Evolutionary conservation across 1,140 invertebrate genomes (phyloP).

Genomic region (Sitodiplosis mosellana): DNA sequence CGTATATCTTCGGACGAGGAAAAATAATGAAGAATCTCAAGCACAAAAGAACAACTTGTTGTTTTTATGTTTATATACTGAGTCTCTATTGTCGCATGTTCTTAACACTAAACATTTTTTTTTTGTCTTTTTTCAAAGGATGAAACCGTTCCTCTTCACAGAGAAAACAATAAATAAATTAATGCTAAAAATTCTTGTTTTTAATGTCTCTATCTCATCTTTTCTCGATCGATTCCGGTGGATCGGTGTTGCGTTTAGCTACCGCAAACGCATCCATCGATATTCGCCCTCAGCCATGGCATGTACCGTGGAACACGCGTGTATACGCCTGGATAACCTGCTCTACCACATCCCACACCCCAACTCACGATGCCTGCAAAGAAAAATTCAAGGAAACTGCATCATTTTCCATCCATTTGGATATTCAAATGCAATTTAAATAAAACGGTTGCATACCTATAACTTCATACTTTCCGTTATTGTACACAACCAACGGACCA

Average conservation of each 20-base stretch:
- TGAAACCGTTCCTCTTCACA: too few species aligned
- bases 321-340: slow-evolving; percentile 30
- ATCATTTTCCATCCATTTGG: too few species aligned
- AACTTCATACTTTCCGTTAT: slow-evolving; percentile 51
- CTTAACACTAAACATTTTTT: neutral
- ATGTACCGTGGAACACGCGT: slow-evolving; percentile 24
- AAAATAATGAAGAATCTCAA: too few species aligned
- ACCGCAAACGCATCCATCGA: slow-evolving; percentile 23
- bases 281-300: slow-evolving; percentile 24
- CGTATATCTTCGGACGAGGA: too few species aligned
- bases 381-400: neutral
- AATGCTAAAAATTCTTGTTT: neutral
- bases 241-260: neutral
- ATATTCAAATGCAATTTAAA: neutral
- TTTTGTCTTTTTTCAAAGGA: neutral
- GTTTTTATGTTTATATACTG: too few species aligned
- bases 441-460: slow-evolving; percentile 34
- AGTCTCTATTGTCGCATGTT: too few species aligned
- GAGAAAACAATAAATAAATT: neutral
- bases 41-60: too few species aligned
- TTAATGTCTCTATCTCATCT: neutral
- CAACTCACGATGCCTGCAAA: slow-evolving; percentile 25
- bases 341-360: slow-evolving; percentile 46
- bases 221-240: neutral
- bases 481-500: slow-evolving; percentile 54